These are phyloP conservation scores for Drosophila lacteicornis DNA, from an alignment of 1,140 invertebrate genomes.

Conservation along the genomic window DNA sequence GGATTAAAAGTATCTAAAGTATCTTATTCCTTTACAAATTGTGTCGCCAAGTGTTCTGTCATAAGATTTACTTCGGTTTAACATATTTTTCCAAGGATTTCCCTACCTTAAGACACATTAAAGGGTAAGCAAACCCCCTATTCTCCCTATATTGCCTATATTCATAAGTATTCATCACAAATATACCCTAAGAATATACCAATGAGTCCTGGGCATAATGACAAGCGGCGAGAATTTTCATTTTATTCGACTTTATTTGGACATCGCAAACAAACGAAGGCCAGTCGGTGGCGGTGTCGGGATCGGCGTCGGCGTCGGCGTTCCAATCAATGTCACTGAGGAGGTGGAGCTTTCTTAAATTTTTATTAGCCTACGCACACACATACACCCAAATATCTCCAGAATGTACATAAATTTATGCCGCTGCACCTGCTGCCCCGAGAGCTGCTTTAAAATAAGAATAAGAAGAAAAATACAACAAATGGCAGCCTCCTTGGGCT, in stretches of 20 bases:
- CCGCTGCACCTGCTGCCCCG: conserved; percentile 61
- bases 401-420: conserved; percentile 57
- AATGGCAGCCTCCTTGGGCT: conserved; percentile 1
- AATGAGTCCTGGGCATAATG: not conserved
- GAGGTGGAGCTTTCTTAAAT: conserved; percentile 3
- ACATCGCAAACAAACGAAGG: conserved; percentile 27
- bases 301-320: conserved; percentile 1
- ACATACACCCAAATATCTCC: not conserved
- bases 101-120: no score
- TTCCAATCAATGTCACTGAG: conserved; percentile 22
- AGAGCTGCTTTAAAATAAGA: not conserved
- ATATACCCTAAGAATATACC: not conserved
- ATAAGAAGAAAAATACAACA: conserved; percentile 5
- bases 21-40: no score
- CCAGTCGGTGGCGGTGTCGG: conserved; percentile 5
- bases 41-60: no score
- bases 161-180: not conserved
- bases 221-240: conserved; percentile 47
- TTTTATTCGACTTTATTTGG: conserved; percentile 52
- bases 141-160: no score
- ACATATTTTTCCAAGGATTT: no score
- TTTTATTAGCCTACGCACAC: conserved; percentile 5
- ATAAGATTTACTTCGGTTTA: no score
- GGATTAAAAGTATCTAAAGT: no score
- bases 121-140: not conserved